Evolutionary conservation across 1,140 invertebrate genomes (phyloP), one percentile per base, ranked within the genome.

Genomic region (Ptiloglossa arizonensis): DNA sequence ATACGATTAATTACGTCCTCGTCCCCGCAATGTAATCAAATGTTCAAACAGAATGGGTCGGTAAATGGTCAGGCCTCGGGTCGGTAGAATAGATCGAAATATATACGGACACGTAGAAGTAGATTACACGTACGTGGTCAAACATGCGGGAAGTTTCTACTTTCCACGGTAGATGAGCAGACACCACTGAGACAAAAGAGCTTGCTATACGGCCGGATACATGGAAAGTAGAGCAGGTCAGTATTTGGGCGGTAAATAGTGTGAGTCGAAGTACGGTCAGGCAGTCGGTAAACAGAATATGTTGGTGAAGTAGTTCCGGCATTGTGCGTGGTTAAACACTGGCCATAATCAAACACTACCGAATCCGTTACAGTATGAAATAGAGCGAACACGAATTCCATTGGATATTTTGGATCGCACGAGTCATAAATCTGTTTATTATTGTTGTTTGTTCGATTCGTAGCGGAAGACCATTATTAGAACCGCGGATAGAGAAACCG

Each of bases 161-260:
- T 41, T 11, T n/a, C n/a, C 35, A 35, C 13, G 2, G 73, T 59
- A 48, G 73, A 69, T 54, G 35, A 27, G 2, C 15, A 3, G 2
- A 11, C 5, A 19, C 24, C 13, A 38, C 11, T 13, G 17, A 24
- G 48, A 13, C 46, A 67, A 69, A 69, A 75, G 22, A 22, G 62
- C 35, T 54, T 67, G 15, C 19, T 27, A n/a, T 48, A 63, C 19
- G n/a, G 44, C 24, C 62, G 13, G 62, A 19, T n/a, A 19, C 24
- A 0, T 4, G 8, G 48, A 44, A 74, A 74, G 64, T 75, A 44
- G 73, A 75, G 64, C 32, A 69, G 73, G 73, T 69, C 73, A 59
- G 64, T 29, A 52, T 75, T 75, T 59, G 73, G 38, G 0, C 2
- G 22, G 73, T 41, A 57, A 68, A 50, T 46, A 67, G 41, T 8